Evolutionary conservation across 35 echinoderm and acorn worm species (phyloP).

Genomic region (Lytechinus pictus): DNA sequence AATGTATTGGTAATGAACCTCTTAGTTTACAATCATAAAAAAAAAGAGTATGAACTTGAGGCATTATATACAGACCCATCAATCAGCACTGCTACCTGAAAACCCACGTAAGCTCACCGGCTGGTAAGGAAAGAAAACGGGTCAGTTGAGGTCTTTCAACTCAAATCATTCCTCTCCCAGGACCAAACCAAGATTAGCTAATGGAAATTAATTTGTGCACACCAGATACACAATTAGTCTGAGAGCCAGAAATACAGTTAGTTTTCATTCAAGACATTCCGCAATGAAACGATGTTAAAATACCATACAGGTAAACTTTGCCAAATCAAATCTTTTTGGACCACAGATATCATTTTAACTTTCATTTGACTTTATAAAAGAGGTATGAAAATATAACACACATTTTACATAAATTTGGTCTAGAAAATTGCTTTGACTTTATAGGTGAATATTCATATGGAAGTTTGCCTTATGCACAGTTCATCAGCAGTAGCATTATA

Average conservation of each 20-base stretch:
- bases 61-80: not conserved
- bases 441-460: too few relatives aligned
- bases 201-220: not conserved
- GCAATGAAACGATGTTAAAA: not conserved
- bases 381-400: too few relatives aligned
- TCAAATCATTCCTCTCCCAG: not conserved
- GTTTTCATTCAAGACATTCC: not conserved
- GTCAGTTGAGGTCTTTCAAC: not conserved
- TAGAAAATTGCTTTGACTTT: too few relatives aligned
- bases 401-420: too few relatives aligned
- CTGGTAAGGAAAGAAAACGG: not conserved
- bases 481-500: too few relatives aligned
- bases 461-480: too few relatives aligned
- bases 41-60: not conserved
- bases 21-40: not conserved
- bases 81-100: not conserved
- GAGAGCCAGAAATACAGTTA: not conserved
- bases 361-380: too few relatives aligned
- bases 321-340: too few relatives aligned
- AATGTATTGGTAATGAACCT: not conserved
- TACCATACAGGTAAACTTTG: too few relatives aligned
- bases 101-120: not conserved
- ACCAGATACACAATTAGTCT: not conserved
- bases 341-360: too few relatives aligned
- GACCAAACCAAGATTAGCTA: not conserved